These are phyloP conservation scores for Platysternon megacephalum DNA, from an alignment of 2,113 vertebrate genomes.

Conservation along the genomic window DNA sequence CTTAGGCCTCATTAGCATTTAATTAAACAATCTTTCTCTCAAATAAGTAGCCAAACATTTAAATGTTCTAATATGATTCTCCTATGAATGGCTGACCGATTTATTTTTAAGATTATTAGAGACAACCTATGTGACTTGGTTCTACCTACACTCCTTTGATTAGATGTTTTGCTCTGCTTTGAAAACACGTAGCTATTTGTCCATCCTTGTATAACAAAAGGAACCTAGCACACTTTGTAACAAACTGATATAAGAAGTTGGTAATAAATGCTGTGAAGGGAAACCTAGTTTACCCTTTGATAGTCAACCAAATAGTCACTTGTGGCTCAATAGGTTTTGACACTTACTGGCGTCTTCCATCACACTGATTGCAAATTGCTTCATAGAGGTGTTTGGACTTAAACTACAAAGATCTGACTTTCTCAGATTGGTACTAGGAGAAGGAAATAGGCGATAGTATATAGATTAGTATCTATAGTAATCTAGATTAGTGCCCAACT, in stretches of 20 bases:
- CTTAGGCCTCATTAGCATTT: neutral
- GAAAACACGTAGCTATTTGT: neutral
- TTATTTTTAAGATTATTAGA: conserved; percentile 17
- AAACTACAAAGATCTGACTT: neutral
- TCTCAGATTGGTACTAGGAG: neutral
- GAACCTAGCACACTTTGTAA: neutral
- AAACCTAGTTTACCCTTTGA: neutral
- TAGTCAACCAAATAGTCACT: neutral
- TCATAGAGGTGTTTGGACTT: neutral
- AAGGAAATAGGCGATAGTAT: neutral
- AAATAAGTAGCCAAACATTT: conserved; percentile 1
- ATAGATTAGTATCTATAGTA: neutral
- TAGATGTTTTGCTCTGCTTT: conserved; percentile 2
- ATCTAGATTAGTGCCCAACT: neutral
- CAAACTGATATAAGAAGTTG: neutral
- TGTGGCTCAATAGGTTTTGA: neutral
- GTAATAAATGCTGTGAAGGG: neutral
- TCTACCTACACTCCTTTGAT: conserved; percentile 32
- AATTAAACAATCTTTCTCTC: conserved; percentile 6
- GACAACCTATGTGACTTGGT: conserved; percentile 14
- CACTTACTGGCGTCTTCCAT: neutral
- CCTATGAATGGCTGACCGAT: neutral
- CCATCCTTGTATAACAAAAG: neutral
- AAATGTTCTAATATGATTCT: neutral
- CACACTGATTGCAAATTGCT: neutral